Conservation (phyloP, 2,888 invertebrate species). For the Dicranocentrus wangi region DNA sequence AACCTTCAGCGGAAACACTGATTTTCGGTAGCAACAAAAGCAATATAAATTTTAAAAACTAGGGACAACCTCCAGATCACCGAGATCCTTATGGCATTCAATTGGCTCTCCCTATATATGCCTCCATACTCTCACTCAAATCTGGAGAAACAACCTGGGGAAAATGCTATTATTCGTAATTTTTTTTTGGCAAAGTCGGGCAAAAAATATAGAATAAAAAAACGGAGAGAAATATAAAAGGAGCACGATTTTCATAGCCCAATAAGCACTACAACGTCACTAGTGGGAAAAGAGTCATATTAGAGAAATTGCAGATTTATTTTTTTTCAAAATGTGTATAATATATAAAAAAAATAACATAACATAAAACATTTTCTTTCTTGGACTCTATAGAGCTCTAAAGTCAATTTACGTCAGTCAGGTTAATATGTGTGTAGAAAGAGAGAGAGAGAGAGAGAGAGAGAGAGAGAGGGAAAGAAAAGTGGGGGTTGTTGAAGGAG, state of each 20-base stretch:
- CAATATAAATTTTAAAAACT: constrained; percentile 17
- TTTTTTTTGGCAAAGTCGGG: too few relatives aligned
- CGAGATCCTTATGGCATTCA: too few relatives aligned
- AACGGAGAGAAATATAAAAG: background rate
- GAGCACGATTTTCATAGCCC: constrained; percentile 46
- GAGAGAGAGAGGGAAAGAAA: background rate
- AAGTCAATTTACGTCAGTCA: constrained; percentile 52
- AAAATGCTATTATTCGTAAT: too few relatives aligned
- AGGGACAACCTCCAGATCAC: too few relatives aligned
- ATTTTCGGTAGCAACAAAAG: constrained; percentile 15
- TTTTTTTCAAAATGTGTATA: too few relatives aligned
- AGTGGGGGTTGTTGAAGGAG: too few relatives aligned
- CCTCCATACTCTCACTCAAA: too few relatives aligned
- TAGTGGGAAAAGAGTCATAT: constrained; percentile 5
- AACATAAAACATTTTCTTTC: background rate
- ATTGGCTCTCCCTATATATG: too few relatives aligned
- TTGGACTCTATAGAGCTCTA: background rate
- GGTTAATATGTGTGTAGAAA: background rate
- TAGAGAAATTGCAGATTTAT: constrained; percentile 2
- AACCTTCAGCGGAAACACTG: constrained; percentile 27
- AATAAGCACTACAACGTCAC: constrained; percentile 39
- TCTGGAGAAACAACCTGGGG: too few relatives aligned
- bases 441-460: background rate
- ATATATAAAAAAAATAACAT: background rate
- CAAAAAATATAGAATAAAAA: too few relatives aligned